Percentiles rank a stretch among this genome's conserved stretches.
phyloP scores from a whole-genome alignment of 92 coral and sea anemone species.

The Meandrina meandrites region DNA sequence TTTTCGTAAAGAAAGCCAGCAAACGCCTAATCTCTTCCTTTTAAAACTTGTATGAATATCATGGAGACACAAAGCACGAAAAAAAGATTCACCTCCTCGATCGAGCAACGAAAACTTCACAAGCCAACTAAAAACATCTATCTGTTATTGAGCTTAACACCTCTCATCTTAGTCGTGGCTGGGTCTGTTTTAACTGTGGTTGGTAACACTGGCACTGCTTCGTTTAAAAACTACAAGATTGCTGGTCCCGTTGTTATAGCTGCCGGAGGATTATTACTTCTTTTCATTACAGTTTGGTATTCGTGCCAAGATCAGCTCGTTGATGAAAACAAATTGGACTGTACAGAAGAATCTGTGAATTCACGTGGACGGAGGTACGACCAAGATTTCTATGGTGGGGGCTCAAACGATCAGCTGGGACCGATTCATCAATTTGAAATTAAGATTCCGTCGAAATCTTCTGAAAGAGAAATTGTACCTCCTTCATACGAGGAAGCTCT shows the following conservation, averaged over 20 bases:
- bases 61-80: background rate
- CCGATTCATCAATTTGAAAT: slow-evolving; percentile 22
- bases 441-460: background rate
- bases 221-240: background rate
- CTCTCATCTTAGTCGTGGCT: slow-evolving; percentile 3
- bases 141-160: background rate
- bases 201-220: background rate
- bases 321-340: background rate
- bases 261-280: background rate
- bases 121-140: background rate
- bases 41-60: too few species aligned
- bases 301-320: background rate
- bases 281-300: slow-evolving; percentile 6
- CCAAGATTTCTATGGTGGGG: too few species aligned
- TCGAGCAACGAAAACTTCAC: background rate
- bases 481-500: slow-evolving; percentile 29
- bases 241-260: slow-evolving; percentile 17
- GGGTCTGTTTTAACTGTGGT: slow-evolving; percentile 17
- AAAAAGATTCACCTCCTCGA: background rate
- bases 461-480: slow-evolving; percentile 6
- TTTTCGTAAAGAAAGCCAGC: background rate
- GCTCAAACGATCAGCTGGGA: background rate
- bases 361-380: background rate
- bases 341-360: background rate
- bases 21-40: too few species aligned